Conservation (phyloP, 2,888 invertebrate genomes). For the Hypolimnas misippus region DNA sequence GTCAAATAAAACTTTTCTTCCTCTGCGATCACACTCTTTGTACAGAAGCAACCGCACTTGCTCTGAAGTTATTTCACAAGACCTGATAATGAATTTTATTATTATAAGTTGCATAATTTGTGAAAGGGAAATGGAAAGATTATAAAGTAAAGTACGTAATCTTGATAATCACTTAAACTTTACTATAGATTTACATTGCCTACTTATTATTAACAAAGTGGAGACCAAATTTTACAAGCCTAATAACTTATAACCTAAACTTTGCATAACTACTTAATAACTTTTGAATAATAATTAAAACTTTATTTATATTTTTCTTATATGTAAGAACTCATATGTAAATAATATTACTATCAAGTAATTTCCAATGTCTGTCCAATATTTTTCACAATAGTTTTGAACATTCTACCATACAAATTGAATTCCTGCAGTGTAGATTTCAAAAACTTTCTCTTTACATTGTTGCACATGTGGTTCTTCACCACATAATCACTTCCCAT, state of each 20-base stretch:
- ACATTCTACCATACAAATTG: slow-evolving; percentile 12
- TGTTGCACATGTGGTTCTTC: slow-evolving; percentile 24
- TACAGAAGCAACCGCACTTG: slow-evolving; percentile 93
- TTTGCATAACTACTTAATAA: no score
- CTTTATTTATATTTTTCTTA: no score
- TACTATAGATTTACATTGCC: no score
- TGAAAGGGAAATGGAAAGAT: not conserved
- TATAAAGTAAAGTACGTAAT: not conserved
- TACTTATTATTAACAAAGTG: no score
- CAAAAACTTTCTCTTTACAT: slow-evolving; percentile 52
- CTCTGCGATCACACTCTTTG: slow-evolving; percentile 93
- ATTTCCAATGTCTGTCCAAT: no score
- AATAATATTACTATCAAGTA: no score
- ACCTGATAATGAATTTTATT: slow-evolving; percentile 50
- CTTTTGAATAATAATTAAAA: no score
- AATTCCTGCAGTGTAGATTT: slow-evolving; percentile 43
- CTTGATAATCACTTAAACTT: not conserved
- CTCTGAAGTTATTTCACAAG: slow-evolving; percentile 86
- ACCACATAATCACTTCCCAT: slow-evolving; percentile 20
- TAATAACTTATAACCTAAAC: no score
- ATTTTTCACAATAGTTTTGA: no score
- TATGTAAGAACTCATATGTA: no score
- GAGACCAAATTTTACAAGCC: no score
- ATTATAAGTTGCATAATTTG: not conserved
- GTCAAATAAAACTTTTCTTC: slow-evolving; percentile 92